Percentiles rank a stretch among this genome's conserved stretches.
Conservation (phyloP, 1,140 invertebrate species). For the Battus philenor region DNA sequence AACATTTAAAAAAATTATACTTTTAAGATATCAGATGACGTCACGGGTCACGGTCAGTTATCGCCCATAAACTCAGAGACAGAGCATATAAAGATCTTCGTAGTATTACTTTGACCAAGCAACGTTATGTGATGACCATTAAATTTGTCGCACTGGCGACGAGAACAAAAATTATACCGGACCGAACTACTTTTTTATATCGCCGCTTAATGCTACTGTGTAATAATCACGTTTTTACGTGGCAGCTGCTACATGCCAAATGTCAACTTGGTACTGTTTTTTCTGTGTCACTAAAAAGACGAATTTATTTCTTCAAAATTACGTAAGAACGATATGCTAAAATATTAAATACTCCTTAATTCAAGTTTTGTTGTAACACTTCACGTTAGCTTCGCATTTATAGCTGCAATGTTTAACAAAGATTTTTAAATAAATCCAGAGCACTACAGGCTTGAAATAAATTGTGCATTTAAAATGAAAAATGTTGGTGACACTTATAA, state of each 20-base stretch:
- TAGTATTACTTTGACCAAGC: constrained; percentile 7
- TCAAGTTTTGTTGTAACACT: neutral
- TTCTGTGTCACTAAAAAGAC: constrained; percentile 15
- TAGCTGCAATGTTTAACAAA: constrained; percentile 1
- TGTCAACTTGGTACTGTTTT: constrained; percentile 19
- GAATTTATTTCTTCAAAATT: constrained; percentile 8
- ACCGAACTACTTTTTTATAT: constrained; percentile 16
- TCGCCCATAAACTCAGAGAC: too few relatives aligned
- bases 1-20: too few relatives aligned
- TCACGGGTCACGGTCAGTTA: too few relatives aligned
- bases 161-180: constrained; percentile 14
- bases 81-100: constrained; percentile 3
- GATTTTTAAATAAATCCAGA: constrained; percentile 8
- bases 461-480: constrained; percentile 4
- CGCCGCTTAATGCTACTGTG: constrained; percentile 22
- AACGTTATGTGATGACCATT: constrained; percentile 14
- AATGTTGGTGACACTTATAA: constrained; percentile 11
- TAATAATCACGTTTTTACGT: constrained; percentile 24
- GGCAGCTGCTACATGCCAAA: constrained; percentile 19
- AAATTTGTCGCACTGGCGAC: constrained; percentile 14
- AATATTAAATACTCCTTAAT: constrained; percentile 6
- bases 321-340: constrained; percentile 9
- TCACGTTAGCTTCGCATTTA: constrained; percentile 1
- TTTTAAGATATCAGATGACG: too few relatives aligned
- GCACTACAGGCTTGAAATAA: neutral